These are phyloP conservation scores for Drosophila affinis DNA, from an alignment of 2,888 invertebrate species.

Conservation along the genomic window DNA sequence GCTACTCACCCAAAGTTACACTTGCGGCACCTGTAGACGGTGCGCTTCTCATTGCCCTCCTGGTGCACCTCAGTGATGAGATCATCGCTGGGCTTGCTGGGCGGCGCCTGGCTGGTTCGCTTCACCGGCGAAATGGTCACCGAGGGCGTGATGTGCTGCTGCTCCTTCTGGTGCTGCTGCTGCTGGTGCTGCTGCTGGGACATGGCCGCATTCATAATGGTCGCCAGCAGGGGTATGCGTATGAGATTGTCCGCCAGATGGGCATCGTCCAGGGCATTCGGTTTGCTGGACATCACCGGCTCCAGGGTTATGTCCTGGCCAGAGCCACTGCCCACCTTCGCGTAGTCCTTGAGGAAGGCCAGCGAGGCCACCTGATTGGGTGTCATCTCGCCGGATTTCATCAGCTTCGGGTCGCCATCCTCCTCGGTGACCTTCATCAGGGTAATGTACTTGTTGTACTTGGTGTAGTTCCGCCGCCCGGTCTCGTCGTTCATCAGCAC, in stretches of 20 bases:
- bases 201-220: constrained; percentile 81
- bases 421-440: constrained; percentile 87
- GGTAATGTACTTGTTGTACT: constrained; percentile 95
- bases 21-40: constrained; percentile 94
- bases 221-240: constrained; percentile 77
- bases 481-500: constrained; percentile 96
- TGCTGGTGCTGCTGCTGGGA: constrained; percentile 80
- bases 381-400: constrained; percentile 84
- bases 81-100: constrained; percentile 87
- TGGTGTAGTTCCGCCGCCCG: constrained; percentile 94
- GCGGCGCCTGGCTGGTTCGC: constrained; percentile 84
- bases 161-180: constrained; percentile 56
- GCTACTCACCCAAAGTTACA: constrained; percentile 90
- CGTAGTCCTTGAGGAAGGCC: constrained; percentile 85
- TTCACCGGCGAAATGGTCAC: constrained; percentile 82
- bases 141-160: constrained; percentile 78
- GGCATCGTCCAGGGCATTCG: constrained; percentile 58
- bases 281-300: constrained; percentile 63
- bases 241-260: constrained; percentile 76
- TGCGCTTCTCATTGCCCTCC: constrained; percentile 87
- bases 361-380: constrained; percentile 85
- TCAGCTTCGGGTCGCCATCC: constrained; percentile 84
- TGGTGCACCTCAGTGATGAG: constrained; percentile 83
- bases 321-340: constrained; percentile 71
- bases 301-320: constrained; percentile 81